Percentiles rank a stretch among this genome's conserved stretches.
Evolutionary conservation across 2,888 invertebrate genomes (phyloP).

Genomic region (Osedax frankpressi): DNA sequence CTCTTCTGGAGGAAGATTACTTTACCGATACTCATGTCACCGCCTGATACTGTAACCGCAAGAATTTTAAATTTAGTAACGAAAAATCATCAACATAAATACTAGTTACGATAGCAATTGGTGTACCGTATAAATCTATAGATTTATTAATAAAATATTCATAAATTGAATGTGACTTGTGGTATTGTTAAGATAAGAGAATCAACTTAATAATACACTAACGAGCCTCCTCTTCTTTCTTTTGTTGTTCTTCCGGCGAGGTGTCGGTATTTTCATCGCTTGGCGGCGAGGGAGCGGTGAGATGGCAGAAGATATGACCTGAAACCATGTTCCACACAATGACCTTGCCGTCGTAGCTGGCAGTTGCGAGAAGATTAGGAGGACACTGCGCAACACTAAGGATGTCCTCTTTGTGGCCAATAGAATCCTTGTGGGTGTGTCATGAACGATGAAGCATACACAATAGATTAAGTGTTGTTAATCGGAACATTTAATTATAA

Average conservation of each 20-base stretch:
- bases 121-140: no score
- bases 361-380: conserved; percentile 45
- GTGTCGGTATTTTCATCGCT: neutral
- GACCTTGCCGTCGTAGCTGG: conserved; percentile 45
- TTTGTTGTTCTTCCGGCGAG: neutral
- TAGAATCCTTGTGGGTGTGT: neutral
- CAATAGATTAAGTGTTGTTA: no score
- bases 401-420: conserved; percentile 45
- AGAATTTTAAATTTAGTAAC: no score
- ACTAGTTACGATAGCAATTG: no score
- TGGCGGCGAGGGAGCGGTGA: conserved; percentile 34
- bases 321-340: conserved; percentile 48
- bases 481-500: no score
- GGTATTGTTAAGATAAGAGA: no score
- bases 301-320: conserved; percentile 45
- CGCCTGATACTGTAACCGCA: conserved; percentile 35
- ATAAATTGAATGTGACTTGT: no score
- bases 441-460: no score
- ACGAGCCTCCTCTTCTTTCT: neutral
- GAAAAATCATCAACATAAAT: no score
- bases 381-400: conserved; percentile 42
- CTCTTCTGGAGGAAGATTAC: conserved; percentile 39
- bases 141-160: no score
- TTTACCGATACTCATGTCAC: conserved; percentile 41
- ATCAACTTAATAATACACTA: no score